Base-by-base conservation (phyloP, 2,797 vertebrate species). In the Peromyscus eremicus region DNA sequence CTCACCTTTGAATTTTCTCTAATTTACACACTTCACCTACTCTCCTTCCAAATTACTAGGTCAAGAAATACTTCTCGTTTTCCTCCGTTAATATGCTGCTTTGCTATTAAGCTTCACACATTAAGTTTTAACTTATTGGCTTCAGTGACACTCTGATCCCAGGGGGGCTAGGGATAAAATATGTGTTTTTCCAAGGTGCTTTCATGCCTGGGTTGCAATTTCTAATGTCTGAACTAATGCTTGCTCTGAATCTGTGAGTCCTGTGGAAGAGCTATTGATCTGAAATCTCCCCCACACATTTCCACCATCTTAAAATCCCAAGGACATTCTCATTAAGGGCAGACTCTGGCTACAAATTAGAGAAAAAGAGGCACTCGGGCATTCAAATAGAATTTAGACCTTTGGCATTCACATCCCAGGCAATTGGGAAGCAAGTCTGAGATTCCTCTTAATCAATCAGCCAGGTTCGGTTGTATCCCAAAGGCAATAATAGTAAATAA, bases 21-120 rank as follows among this genome's bases (percentile, higher is more conserved):
- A 87, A 80, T 79, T 98, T 97, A 97, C 96, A 98, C 93, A 97
- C 97, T 98, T 98, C 95, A 93, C 76, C 94, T 97, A 92, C 96
- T 97, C 97, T 97, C 96, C 94, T 97, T 98, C 95, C 94, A 97
- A 64, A 92, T 76, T 97, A 84, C 87, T 40, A 93, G 95, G 97
- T 98, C 97, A 97, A 97, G 96, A 97, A 98, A 95, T 94, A 52
- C 83, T 90, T 96, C 96, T 97, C 91, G 43, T 96, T 96, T 97
- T 94, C 68, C 81, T 92, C 80, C 0, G 66, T 97, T 98, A 97
- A 97, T 97, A 94, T 5, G 92, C 17, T 80, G 95, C 81, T 97
- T 96, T 70, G 71, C 76, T 92, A 95, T 97, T 97, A 95, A 96
- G 95, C 71, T 93, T 94, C 55, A 95, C 83, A 89, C 97, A 97